Conservation (phyloP, 2,888 invertebrate species). For the Teleiodes luculella region DNA sequence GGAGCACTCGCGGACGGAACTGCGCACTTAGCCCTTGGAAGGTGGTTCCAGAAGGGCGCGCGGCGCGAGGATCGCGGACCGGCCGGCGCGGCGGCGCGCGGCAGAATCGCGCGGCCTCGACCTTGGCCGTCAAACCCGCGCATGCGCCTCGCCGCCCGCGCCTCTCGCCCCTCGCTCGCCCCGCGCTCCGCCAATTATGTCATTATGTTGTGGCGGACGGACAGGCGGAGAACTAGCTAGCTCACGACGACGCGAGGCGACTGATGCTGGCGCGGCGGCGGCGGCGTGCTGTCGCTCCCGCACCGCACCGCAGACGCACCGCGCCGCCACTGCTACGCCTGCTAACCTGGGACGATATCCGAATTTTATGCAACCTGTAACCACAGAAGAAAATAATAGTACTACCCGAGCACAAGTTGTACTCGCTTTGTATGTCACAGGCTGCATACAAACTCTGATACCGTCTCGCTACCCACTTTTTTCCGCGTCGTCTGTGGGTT, state of each 20-base stretch:
- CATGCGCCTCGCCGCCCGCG: constrained; percentile 56
- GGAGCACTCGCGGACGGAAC: constrained; percentile 58
- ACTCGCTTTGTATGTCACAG: too few relatives aligned
- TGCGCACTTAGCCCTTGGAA: constrained; percentile 56
- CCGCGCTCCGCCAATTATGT: constrained; percentile 70
- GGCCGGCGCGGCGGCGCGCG: constrained; percentile 73
- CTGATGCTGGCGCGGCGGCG: constrained; percentile 34
- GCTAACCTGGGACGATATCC: too few relatives aligned
- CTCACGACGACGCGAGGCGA: constrained; percentile 48
- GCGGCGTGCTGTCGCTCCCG: not conserved
- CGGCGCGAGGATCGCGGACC: constrained; percentile 53
- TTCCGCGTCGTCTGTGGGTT: too few relatives aligned
- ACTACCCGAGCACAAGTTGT: too few relatives aligned
- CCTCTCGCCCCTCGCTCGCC: constrained; percentile 40
- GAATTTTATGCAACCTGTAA: too few relatives aligned
- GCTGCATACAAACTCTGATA: too few relatives aligned
- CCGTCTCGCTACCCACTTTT: too few relatives aligned
- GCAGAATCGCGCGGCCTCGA: constrained; percentile 75
- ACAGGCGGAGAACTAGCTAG: not conserved
- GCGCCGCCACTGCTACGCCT: too few relatives aligned
- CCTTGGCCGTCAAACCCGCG: constrained; percentile 79
- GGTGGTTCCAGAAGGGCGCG: constrained; percentile 57
- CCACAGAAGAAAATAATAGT: too few relatives aligned
- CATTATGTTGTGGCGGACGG: constrained; percentile 60
- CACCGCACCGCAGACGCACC: not conserved